Base-by-base conservation (phyloP, 2,888 invertebrate genomes). In the Hemaris fuciformis region DNA sequence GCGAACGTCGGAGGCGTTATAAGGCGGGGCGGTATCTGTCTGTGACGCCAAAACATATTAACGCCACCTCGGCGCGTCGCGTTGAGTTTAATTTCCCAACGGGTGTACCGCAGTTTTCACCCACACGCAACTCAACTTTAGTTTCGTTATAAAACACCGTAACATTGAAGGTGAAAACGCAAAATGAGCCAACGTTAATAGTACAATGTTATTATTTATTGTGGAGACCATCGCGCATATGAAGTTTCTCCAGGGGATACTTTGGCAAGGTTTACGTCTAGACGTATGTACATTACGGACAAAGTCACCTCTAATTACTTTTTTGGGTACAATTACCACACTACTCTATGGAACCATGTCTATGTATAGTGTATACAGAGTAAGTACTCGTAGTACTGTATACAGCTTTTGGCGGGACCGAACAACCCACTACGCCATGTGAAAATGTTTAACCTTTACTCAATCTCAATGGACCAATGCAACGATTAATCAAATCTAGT, bases 21-120 rank as follows among this genome's bases (percentile, higher is more conserved):
- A 27, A 38, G 59, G 31, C 45, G 46, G n/a, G 23, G 7, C 61
- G 72, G n/a, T n/a, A n/a, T 67, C 63, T 66, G 74, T 69, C 73
- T 73, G 74, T 75, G 72, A 74, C 73, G 84, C 81, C 85, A 83
- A 83, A 87, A 87, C 87, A 84, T 85, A 89, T 90, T 89, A 89
- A 84, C 79, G 79, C 78, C 84, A 79, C 78, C 77, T 79, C 82
- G 69, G 74, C 74, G 76, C 75, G 72, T 73, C 71, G 73, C 79
- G 71, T 73, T 74, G 79, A 84, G 85, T 89, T 89, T 87, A 88
- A 91, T 91, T 91, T 91, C 91, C 91, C 91, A 84, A 70, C 76
- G 88, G 89, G 79, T 78, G 76, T 71, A 69, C 75, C 78, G 73
- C 82, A 79, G 79, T 83, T 81, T 80, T 81, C 79, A 73, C 70